Percentiles rank a stretch among this genome's conserved stretches.
Evolutionary conservation across 1,140 invertebrate species (phyloP).

Genomic region (Orchestia grillus): DNA sequence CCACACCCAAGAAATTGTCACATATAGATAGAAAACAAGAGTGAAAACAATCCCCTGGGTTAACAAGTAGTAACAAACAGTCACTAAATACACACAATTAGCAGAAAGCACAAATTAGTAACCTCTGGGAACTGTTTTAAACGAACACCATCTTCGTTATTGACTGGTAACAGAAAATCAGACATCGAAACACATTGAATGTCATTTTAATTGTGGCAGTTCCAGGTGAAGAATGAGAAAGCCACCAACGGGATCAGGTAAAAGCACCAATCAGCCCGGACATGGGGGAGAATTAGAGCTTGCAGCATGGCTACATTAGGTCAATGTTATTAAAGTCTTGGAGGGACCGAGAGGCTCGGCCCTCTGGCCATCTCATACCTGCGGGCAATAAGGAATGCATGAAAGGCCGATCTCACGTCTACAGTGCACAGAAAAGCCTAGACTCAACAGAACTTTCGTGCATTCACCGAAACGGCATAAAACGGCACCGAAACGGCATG

Average conservation of each 20-base stretch:
- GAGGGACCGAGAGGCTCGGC: neutral
- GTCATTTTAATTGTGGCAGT: neutral
- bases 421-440: too few relatives aligned
- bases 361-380: neutral
- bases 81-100: neutral
- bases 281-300: neutral
- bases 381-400: neutral
- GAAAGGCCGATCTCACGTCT: neutral
- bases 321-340: neutral
- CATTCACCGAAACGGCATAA: too few relatives aligned
- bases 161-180: neutral
- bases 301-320: neutral
- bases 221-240: neutral
- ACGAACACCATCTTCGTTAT: neutral
- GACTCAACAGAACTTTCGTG: too few relatives aligned
- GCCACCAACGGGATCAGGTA: conserved; percentile 19
- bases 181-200: neutral
- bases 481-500: too few relatives aligned
- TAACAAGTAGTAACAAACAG: neutral
- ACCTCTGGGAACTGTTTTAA: neutral
- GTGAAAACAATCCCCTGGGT: neutral
- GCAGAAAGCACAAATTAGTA: neutral
- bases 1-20: neutral
- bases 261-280: conserved; percentile 21
- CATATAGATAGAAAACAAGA: neutral